A percentile compares a stretch with the other conserved stretches of the same genome.
These are phyloP conservation scores for Clitarchus hookeri DNA, from an alignment of 2,888 invertebrate genomes.

Conservation along the genomic window DNA sequence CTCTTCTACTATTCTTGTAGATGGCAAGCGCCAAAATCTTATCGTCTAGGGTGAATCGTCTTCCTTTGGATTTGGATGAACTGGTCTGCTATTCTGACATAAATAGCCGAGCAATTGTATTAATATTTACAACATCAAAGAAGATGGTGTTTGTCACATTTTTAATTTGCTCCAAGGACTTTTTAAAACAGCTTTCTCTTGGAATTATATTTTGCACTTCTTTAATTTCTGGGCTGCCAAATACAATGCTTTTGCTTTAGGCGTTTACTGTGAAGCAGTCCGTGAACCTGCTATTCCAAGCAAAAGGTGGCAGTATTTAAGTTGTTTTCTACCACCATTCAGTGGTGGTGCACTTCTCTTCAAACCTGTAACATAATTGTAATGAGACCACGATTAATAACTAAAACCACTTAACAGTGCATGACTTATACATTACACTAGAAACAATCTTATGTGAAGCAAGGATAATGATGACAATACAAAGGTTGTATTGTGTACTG, in stretches of 20 bases:
- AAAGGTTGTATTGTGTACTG: no score
- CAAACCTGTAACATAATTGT: neutral
- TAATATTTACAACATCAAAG: neutral
- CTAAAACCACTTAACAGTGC: no score
- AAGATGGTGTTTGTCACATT: neutral
- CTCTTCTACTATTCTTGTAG: neutral
- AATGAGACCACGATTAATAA: no score
- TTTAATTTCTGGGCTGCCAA: neutral
- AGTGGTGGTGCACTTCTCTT: neutral
- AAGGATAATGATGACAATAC: no score
- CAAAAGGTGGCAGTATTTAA: neutral
- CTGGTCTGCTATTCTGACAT: neutral
- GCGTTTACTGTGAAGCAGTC: neutral
- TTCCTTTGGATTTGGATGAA: neutral
- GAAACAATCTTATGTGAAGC: no score
- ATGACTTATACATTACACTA: no score
- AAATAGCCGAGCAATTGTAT: neutral
- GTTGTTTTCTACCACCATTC: neutral
- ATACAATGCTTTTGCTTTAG: neutral
- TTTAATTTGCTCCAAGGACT: neutral
- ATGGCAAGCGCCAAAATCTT: neutral
- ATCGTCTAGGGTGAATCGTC: neutral
- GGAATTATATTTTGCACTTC: neutral
- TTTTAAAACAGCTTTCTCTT: neutral
- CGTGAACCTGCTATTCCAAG: neutral